Evolutionary conservation across 2,888 invertebrate genomes (phyloP), one percentile per base, ranked within the genome.

Genomic region (Electrophaes corylata): DNA sequence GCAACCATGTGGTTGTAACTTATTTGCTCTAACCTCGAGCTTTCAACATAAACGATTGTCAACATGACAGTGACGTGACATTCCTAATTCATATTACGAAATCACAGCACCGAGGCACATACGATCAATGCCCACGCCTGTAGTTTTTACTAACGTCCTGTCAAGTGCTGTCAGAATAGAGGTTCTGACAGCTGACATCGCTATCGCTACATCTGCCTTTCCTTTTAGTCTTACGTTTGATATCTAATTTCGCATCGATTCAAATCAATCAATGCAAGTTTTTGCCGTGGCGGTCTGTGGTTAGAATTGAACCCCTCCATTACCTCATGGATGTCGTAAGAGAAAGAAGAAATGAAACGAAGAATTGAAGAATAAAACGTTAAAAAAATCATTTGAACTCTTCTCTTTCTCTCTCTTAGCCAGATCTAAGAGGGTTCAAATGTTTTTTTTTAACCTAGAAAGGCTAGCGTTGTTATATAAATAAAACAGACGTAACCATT

Each of bases 161-260:
- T 45, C 49, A 63, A 59, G 16, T 45, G 20, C 41, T 62, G 66
- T 57, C 63, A 62, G 57, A 49, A 50, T 49, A 57, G 43, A 61
- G 52, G 64, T 62, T 57, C 57, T 69, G 73, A 73, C 72, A 69
- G 64, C 65, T 58, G 55, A 60, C 66, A 68, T 66, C 57, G 58
- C 63, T 75, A 76, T 79, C 78, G 77, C 76, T 69, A 75, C 77
- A 73, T 80, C 79, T 67, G 54, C 64, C 67, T 75, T 71, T 78
- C 76, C 16, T 57, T 60, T 52, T 31, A 23, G 52, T 45, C 50
- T 57, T 54, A 62, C 63, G 64, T 62, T 62, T 26, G 37, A 6
- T 48, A 47, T 60, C 56, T 46, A 60, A 60, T 56, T 52, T 49
- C 33, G 11, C 47, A 51, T 57, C 48, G 49, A 57, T 61, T 53